Evolutionary conservation across 2,888 invertebrate species (phyloP), one percentile per base, ranked within the genome.

Genomic region (Panorpa germanica): DNA sequence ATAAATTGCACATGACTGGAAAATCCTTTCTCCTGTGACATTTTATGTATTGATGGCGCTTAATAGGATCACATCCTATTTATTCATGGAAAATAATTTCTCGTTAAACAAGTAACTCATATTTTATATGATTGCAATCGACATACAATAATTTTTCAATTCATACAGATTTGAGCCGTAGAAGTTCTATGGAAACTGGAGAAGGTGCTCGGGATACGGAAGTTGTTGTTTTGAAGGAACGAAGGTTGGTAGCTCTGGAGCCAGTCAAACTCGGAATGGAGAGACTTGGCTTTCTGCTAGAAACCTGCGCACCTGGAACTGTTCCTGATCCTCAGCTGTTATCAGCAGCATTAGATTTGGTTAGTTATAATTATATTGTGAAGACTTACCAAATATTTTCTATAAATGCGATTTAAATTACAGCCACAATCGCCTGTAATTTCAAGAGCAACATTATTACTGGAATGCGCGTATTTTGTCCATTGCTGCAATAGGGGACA

Each of bases 401-500:
- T 26, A 28, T 12, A 17, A 10, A 20, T 34, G 13, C 15, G 25
- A 38, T 34, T 27, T 37, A 33, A 35, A 32, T 54, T 54, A 23
- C 51, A 85, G 74, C 82, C 96, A 17, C 78, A 91, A 51, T 90
- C 96, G 1, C 91, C 96, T 0, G 75, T 96, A 2, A 78, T 95
- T 1, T 73, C 91, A 1, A 63, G 95, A 47, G 96, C 98, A 4
- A 76, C 86, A 1, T 66, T 96, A 31, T 57, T 96, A 5, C 53
- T 99, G 35, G 98, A 99, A 54, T 95, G 95, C 51, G 81, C 93
- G 0, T 80, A 93, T 50, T 81, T 96, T 42, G 95, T 99, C 3
- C 93, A 96, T 48, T 74, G 86, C 39, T 99, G 98, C 53, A 98
- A 96, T 52, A 85, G 86, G 48, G 95, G 95, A 0, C 88, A 91